Evolutionary conservation across 1,140 invertebrate species (phyloP).

Genomic region (Melitaea cinxia): DNA sequence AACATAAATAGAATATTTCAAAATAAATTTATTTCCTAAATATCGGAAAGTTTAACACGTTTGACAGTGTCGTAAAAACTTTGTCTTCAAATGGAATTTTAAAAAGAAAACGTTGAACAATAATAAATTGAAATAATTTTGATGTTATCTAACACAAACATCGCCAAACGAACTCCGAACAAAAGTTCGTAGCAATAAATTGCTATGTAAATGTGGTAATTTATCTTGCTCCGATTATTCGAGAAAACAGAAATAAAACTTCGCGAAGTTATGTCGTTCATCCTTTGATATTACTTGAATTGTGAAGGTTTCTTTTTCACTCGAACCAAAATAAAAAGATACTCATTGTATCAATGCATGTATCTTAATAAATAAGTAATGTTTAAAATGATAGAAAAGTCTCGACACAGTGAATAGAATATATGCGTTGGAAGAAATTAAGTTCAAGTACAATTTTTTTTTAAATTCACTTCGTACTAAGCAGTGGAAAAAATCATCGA

Average conservation of each 20-base stretch:
- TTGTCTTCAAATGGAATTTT: too few species aligned
- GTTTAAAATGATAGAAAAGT: too few species aligned
- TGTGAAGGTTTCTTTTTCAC: not conserved
- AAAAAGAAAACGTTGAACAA: not conserved
- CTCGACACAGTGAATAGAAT: too few species aligned
- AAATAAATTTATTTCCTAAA: too few species aligned
- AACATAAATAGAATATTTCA: too few species aligned
- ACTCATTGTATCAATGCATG: not conserved
- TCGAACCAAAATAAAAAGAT: not conserved
- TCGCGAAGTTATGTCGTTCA: constrained; percentile 13
- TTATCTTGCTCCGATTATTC: constrained; percentile 23
- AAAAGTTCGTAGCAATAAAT: constrained; percentile 22
- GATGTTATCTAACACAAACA: constrained; percentile 16
- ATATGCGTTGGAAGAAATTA: too few species aligned
- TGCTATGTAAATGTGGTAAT: constrained; percentile 23
- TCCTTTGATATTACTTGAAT: constrained; percentile 13
- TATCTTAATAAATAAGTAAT: too few species aligned
- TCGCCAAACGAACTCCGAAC: constrained; percentile 12
- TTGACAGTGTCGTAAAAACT: not conserved
- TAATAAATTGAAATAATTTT: not conserved
- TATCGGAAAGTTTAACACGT: too few species aligned
- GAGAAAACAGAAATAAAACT: constrained; percentile 19
- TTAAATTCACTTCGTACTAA: too few species aligned
- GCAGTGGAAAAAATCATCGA: too few species aligned
- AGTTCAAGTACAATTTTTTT: too few species aligned